Evolutionary conservation across 2,113 vertebrate genomes (phyloP).

Genomic region (Kobus ellipsiprymnus): DNA sequence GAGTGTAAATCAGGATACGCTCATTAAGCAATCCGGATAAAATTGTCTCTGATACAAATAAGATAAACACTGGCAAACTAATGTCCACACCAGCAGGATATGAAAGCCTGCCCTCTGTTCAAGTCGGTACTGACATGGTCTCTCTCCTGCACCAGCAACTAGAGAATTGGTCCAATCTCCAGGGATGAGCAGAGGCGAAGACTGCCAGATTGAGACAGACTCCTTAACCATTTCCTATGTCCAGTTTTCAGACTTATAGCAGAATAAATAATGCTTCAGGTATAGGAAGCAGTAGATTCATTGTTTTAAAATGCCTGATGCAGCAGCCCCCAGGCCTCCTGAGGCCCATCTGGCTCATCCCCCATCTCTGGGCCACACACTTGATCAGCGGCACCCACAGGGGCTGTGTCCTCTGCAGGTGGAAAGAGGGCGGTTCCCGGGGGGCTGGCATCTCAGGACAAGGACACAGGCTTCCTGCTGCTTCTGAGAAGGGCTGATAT

Average conservation of each 20-base stretch:
- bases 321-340: neutral
- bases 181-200: no score
- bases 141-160: neutral
- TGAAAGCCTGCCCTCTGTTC: neutral
- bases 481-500: neutral
- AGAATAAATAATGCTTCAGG: neutral
- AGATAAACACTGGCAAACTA: neutral
- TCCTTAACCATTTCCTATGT: neutral
- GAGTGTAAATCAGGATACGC: neutral
- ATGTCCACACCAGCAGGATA: no score
- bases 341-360: neutral
- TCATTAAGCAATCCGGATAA: neutral
- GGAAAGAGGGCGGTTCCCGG: neutral
- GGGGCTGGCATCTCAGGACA: neutral
- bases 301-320: neutral
- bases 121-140: fast-evolving
- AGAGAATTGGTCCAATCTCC: fast-evolving
- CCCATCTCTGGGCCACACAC: neutral
- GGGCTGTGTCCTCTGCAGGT: neutral
- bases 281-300: fast-evolving
- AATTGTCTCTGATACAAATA: neutral
- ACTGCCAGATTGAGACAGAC: no score
- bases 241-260: neutral
- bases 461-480: neutral
- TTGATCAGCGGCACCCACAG: neutral